Percentiles rank a stretch among this genome's conserved stretches.
Conservation (phyloP, 2,888 invertebrate species). For the Tipula lateralis region DNA sequence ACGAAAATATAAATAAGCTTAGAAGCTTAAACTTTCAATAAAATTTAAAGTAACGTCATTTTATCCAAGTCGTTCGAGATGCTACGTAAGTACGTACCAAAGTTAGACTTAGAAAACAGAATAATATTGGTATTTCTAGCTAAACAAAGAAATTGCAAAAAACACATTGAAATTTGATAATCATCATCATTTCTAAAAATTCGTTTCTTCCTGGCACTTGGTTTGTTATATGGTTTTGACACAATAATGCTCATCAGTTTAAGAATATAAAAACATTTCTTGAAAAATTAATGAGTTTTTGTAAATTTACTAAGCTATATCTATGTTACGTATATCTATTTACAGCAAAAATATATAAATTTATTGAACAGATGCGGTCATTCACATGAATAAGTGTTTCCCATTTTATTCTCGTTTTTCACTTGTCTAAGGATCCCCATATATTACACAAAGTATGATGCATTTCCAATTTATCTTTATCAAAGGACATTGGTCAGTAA, state of each 20-base stretch:
- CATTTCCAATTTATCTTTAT: not conserved
- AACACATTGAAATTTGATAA: not conserved
- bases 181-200: not conserved
- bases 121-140: no score
- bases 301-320: not conserved
- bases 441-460: not conserved
- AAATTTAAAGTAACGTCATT: no score
- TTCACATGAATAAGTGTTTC: not conserved
- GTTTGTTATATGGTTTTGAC: not conserved
- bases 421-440: not conserved
- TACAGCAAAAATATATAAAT: not conserved
- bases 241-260: not conserved
- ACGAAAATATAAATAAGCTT: no score
- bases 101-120: no score
- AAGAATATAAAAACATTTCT: not conserved
- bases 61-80: no score
- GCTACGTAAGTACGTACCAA: no score
- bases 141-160: not conserved
- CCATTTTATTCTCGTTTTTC: not conserved
- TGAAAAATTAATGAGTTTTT: not conserved
- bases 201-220: not conserved
- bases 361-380: not conserved
- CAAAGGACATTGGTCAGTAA: no score
- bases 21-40: no score
- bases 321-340: not conserved